Evolutionary conservation across 1,140 invertebrate species (phyloP), one percentile per base, ranked within the genome.

Genomic region (Papilio machaon): DNA sequence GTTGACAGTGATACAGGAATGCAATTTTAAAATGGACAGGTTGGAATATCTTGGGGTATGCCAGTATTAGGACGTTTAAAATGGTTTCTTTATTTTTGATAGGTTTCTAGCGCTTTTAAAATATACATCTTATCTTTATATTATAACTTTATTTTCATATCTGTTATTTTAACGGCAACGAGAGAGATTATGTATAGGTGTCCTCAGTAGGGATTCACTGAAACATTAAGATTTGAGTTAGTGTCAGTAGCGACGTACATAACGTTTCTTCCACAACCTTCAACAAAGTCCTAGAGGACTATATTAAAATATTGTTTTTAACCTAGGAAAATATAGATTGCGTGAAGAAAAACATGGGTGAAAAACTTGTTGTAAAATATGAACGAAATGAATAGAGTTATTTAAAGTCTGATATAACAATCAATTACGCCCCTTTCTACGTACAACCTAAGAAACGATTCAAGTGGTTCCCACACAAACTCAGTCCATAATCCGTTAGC

Each of bases 21-120:
- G 47, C 73, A 75, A 49, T 75, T 75, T 75, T 19, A 49, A 49
- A 49, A 75, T 49, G 17, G 17, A 47, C 73, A 23, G 38, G 15
- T n/a, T 46, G 17, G 15, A 17, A 43, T 73, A 78, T 60, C 77
- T 76, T 19, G 64, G 13, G 46, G 19, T 79, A 15, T 38, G 43
- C 43, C 30, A 47, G 52, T 73, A 70, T 82, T 49, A 80, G 79
- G 23, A 38, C 52, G 79, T 58, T 70, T 77, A 70, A 70, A 76
- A 15, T 35, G 23, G 23, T 30, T 30, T 30, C 23, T 30, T 35
- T 35, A 7, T 43, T 43, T 43, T 43, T 43, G 38, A 43, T 43
- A 43, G 7, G 1, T 43, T 43, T 43, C 38, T 43, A 43, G 1
- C 4, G 38, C 38, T 43, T 43, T 43, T 43, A 43, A 43, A 43